phyloP scores from a whole-genome alignment of 2,113 vertebrate species.

The Syrrhaptes paradoxus region DNA sequence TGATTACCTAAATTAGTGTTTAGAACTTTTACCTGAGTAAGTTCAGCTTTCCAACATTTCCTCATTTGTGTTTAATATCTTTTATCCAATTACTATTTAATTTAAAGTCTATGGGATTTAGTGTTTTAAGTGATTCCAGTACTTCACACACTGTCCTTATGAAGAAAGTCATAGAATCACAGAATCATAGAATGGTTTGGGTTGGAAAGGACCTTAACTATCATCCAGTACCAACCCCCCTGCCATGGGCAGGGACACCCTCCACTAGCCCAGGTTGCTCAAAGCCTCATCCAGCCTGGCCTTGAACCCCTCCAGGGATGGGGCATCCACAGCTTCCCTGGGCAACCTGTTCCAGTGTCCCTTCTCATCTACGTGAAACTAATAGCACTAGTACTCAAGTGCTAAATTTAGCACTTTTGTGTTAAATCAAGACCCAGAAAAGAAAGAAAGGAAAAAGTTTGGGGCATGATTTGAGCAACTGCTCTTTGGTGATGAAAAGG shows the following conservation, averaged over 20 bases:
- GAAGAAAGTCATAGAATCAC: not conserved
- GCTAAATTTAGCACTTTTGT: not conserved
- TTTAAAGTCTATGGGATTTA: constrained; percentile 4
- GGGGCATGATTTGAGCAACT: not conserved
- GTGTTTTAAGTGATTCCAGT: not conserved
- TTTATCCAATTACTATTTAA: constrained; percentile 15
- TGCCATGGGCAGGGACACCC: no score
- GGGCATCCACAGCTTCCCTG: no score
- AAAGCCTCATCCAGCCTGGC: no score
- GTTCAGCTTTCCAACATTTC: not conserved
- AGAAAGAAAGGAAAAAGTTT: not conserved
- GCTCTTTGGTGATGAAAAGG: not conserved
- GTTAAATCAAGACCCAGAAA: not conserved
- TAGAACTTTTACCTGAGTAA: not conserved
- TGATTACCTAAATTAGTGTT: not conserved
- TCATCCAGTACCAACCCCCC: no score
- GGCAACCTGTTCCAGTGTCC: no score
- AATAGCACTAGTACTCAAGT: not conserved
- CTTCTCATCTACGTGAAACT: not conserved
- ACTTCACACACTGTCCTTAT: not conserved
- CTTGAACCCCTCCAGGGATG: no score
- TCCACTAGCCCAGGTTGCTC: no score
- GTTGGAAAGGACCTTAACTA: no score
- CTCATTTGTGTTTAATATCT: not conserved
- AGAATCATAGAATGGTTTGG: no score